Evolutionary conservation across 2,113 vertebrate genomes (phyloP), one percentile per base, ranked within the genome.

Genomic region (Bubo blakistoni): DNA sequence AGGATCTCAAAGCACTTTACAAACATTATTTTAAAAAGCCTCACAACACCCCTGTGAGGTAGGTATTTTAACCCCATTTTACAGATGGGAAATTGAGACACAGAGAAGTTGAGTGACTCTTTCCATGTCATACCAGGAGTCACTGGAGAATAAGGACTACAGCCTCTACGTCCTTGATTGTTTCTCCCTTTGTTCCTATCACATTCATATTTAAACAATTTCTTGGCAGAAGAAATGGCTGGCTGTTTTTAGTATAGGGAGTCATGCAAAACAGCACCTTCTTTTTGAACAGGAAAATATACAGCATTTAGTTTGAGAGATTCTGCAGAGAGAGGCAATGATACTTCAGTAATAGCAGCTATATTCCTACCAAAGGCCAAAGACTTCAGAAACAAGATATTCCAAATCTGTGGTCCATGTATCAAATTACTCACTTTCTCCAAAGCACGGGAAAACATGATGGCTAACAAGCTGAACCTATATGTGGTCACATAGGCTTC

Each of bases 1-100:
- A 97, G 94, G 95, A 97, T 97, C 96, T 97, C 94, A 96, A 97
- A 97, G 93, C 96, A 97, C 97, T 97, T 96, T 94, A 97, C 94
- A 97, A 94, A 94, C 78, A 82, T 92, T 85, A 88, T 90, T 86
- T 87, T 69, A 9, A 82, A 94, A 94, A 97, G 96, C 94, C 95
- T 92, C 93, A 97, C 96, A 97, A 97, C 93, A 96, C 93, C 94
- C 95, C 95, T 97, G 96, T 95, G 95, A 95, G 94, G 95, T 96
- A 97, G 95, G 96, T 97, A 97, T 92, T 96, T 94, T 83, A 94
- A 89, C 5, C 72, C 88, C 94, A 91, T 97, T 96, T 90, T 94
- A 96, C 96, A 97, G 88, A 97, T 96, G 93, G 94, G 95, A 90
- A 91, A 92, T 80, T 71, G 71, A 96, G 88, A 96, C 51, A 96